A percentile compares a stretch with the other conserved stretches of the same genome.
These are phyloP conservation scores for Phymatocera aterrima DNA, from an alignment of 2,888 invertebrate genomes.

Conservation along the genomic window DNA sequence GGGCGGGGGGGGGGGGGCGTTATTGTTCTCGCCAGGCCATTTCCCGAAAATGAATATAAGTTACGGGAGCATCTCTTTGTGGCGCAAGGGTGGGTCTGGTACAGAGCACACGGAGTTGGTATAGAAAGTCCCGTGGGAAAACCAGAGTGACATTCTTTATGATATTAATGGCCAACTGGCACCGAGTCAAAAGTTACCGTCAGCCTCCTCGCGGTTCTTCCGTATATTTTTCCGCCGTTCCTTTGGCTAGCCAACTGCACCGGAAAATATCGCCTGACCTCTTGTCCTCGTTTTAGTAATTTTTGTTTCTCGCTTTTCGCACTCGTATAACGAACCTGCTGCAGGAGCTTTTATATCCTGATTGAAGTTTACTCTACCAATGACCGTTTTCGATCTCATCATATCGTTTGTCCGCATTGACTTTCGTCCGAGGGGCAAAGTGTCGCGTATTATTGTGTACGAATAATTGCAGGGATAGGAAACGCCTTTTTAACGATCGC, in stretches of 20 bases:
- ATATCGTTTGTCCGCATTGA: no score
- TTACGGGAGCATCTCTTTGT: neutral
- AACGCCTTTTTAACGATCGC: neutral
- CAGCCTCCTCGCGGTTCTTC: neutral
- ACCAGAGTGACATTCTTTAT: neutral
- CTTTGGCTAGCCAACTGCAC: neutral
- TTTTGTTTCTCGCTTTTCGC: neutral
- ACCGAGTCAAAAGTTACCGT: conserved; percentile 4
- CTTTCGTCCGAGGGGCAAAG: no score
- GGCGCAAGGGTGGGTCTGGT: neutral
- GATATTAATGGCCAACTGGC: conserved; percentile 25
- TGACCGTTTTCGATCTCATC: no score
- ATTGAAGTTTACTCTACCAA: no score
- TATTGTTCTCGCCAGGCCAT: conserved; percentile 9
- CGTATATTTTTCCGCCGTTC: neutral
- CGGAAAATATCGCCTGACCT: neutral
- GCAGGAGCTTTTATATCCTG: no score
- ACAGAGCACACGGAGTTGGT: neutral
- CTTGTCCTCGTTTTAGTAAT: neutral
- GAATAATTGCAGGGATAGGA: neutral
- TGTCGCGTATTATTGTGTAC: no score
- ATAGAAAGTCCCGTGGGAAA: conserved; percentile 3
- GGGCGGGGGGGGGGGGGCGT: conserved; percentile 5
- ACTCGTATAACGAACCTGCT: no score
- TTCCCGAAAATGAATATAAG: conserved; percentile 25